A percentile compares a stretch with the other conserved stretches of the same genome.
These are phyloP conservation scores for Saguinus imperator DNA, from an alignment of 2,113 vertebrate genomes.

Conservation along the genomic window DNA sequence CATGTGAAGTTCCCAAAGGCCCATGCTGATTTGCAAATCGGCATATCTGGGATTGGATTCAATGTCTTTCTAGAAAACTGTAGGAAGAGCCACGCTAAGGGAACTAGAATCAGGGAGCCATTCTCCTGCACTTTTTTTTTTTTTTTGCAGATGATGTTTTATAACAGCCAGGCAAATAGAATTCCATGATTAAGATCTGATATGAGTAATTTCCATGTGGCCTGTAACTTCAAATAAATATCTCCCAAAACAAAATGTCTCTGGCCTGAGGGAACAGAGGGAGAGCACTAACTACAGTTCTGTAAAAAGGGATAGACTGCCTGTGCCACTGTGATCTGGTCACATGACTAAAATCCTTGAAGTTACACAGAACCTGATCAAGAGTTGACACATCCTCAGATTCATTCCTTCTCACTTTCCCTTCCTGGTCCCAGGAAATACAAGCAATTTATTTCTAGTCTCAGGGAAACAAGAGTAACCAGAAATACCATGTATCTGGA, in stretches of 20 bases:
- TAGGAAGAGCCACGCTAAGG: not conserved
- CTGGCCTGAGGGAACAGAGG: not conserved
- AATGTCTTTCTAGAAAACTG: not conserved
- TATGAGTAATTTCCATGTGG: not conserved
- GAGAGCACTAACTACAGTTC: not conserved
- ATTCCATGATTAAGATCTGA: not conserved
- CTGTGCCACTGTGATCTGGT: not conserved
- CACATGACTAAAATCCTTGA: not conserved
- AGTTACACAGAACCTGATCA: not conserved
- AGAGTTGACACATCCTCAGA: not conserved
- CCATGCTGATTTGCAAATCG: not conserved
- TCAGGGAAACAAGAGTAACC: not conserved
- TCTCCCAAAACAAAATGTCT: conserved; percentile 32
- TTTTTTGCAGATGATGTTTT: not conserved
- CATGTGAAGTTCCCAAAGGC: not conserved
- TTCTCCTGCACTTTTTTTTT: not conserved
- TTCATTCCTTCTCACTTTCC: not conserved
- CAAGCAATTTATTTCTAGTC: conserved; percentile 32
- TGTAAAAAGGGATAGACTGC: not conserved
- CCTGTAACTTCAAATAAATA: conserved; percentile 14
- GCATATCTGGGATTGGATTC: not conserved
- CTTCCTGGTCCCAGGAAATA: not conserved
- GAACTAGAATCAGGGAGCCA: not conserved
- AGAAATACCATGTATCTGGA: not conserved
- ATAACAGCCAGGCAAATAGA: not conserved